Evolutionary conservation across 2,888 invertebrate genomes (phyloP).

Genomic region (Lucinisca nassula): DNA sequence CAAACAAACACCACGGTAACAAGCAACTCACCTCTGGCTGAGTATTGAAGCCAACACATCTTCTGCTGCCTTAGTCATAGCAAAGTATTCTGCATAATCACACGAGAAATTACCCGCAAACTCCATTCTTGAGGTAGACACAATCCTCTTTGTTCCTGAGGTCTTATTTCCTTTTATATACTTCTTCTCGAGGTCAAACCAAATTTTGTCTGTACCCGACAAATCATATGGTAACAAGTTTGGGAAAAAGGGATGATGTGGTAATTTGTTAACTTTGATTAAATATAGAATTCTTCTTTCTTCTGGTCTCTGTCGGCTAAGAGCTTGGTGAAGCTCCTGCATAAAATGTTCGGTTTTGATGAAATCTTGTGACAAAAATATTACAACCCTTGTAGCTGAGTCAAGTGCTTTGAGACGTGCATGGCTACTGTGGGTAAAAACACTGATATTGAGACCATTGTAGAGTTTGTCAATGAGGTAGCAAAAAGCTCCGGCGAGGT

Average conservation of each 20-base stretch:
- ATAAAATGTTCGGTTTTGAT: constrained; percentile 74
- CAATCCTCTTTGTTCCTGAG: constrained; percentile 26
- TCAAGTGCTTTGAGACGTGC: constrained; percentile 74
- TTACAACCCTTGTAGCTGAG: constrained; percentile 77
- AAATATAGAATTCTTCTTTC: constrained; percentile 72
- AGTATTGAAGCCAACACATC: constrained; percentile 64
- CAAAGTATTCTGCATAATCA: constrained; percentile 56
- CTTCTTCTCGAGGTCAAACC: constrained; percentile 53
- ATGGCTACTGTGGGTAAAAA: constrained; percentile 59
- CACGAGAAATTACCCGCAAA: constrained; percentile 48
- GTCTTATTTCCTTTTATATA: background rate
- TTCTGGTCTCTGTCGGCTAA: constrained; percentile 77
- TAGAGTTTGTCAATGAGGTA: constrained; percentile 44
- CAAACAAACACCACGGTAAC: too few species aligned
- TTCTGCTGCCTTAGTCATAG: constrained; percentile 66
- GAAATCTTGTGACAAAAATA: constrained; percentile 81
- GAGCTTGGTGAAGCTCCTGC: constrained; percentile 82
- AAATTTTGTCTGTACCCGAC: constrained; percentile 66
- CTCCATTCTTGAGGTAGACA: constrained; percentile 26
- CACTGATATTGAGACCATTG: constrained; percentile 57
- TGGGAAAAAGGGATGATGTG: constrained; percentile 67
- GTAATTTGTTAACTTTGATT: constrained; percentile 56
- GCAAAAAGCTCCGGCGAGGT: constrained; percentile 60
- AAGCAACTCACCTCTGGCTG: constrained; percentile 49
- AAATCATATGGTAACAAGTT: constrained; percentile 72